Evolutionary conservation across 2,888 invertebrate genomes (phyloP), one percentile per base, ranked within the genome.

Genomic region (Rhagium mordax): DNA sequence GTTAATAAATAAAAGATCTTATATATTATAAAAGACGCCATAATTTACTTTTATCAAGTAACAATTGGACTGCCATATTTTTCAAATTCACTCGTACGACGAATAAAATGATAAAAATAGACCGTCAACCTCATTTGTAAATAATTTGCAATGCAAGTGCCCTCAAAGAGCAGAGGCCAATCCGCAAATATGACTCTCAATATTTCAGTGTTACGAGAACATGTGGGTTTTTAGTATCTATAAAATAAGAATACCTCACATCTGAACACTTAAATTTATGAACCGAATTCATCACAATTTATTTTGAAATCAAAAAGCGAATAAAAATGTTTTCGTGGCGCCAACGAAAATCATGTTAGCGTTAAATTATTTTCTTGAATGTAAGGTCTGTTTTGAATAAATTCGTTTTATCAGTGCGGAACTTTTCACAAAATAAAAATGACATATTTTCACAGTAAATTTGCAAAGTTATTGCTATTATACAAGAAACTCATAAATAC

Each of bases 181-280:
- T 18, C 51, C 49, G 27, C 64, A 29, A 64, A 64, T 64, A 64
- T 64, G 64, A 64, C 27, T 64, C 64, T 51, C 51, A 51, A 64
- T 64, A 64, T 64, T 64, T 64, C 51, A 64, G 64, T 51, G 64
- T 64, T 64, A 48, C 51, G 64, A 64, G 64, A 51, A 64, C 51
- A 64, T 51, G 64, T 64, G 48, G 51, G 64, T 51, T 64, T 64
- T 64, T 64, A 64, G 64, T 64, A 47, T 51, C 64, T 64, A 64
- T 64, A 64, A 64, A 64, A 64, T 64, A 64, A 64, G 64, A 64
- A 64, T 64, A 51, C 64, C 15, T 64, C 47, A 47, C 61, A 48
- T 21, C 49, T 51, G 64, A 51, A 51, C 64, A 49, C 49, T 27
- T 24, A 16, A 64, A 64, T 64, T 64, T 64, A 64, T 64, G 64